Conservation (phyloP, 2,797 vertebrate genomes). For the Danio kyathit region DNA sequence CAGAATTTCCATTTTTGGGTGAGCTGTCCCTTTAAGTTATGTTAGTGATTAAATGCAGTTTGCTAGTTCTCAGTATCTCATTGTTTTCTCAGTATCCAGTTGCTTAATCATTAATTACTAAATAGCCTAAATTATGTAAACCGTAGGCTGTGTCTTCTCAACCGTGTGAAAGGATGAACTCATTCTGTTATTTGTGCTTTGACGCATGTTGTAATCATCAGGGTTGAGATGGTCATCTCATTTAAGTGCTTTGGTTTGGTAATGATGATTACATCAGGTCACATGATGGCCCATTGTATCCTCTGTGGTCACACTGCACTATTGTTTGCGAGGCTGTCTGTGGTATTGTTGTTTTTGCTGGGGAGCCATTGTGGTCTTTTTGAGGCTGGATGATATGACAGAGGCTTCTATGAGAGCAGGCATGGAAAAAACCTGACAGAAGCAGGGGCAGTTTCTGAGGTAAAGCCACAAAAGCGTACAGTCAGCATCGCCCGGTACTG, state of each 20-base stretch:
- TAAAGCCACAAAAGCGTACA: conserved; percentile 20
- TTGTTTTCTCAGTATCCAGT: neutral
- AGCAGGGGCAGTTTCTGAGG: conserved; percentile 14
- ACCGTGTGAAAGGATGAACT: conserved; percentile 14
- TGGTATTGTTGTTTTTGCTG: conserved; percentile 46
- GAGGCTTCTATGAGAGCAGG: conserved; percentile 15
- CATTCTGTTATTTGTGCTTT: conserved; percentile 21
- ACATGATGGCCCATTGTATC: conserved; percentile 44
- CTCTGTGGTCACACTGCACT: conserved; percentile 31
- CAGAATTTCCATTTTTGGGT: no score
- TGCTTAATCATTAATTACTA: conserved; percentile 3
- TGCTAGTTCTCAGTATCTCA: neutral
- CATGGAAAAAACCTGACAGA: conserved; percentile 10
- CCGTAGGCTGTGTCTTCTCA: neutral
- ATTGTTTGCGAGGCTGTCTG: conserved; percentile 8
- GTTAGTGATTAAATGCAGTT: neutral
- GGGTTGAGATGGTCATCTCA: conserved; percentile 28
- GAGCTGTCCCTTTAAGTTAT: neutral
- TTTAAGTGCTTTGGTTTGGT: conserved; percentile 48
- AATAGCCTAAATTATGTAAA: conserved; percentile 10
- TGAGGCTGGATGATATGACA: conserved; percentile 28
- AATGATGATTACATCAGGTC: conserved; percentile 57
- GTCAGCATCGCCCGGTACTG: neutral
- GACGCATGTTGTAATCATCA: conserved; percentile 26
- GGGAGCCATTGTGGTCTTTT: conserved; percentile 15